Conservation (phyloP, 2,113 vertebrate genomes). For the Tamias sibiricus region DNA sequence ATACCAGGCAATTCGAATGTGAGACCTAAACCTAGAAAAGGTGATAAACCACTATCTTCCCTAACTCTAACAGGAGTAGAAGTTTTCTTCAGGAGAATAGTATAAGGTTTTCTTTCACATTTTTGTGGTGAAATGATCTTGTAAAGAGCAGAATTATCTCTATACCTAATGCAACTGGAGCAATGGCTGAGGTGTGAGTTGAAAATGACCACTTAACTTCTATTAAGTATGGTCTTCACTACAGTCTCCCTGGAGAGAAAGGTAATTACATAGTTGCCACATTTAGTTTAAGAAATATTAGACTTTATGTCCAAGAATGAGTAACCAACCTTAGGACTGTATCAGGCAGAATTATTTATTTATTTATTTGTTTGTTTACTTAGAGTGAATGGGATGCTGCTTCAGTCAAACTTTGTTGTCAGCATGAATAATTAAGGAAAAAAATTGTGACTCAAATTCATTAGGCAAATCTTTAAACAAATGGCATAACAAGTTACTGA, state of each 20-base stretch:
- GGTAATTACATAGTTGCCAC: conserved; percentile 34
- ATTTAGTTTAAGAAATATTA: conserved; percentile 49
- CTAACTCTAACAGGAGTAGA: not conserved
- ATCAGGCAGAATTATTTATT: not conserved
- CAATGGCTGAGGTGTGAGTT: not conserved
- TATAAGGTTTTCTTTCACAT: not conserved
- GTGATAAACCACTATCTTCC: not conserved
- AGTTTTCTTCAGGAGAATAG: not conserved
- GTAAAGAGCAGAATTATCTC: not conserved
- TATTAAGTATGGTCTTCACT: not conserved
- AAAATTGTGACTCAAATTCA: not conserved
- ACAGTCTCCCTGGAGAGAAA: not conserved
- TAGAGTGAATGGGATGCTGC: not conserved
- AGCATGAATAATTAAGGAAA: not conserved
- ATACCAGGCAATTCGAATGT: not conserved
- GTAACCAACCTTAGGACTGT: not conserved
- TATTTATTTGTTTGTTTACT: not conserved
- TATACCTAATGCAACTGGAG: not conserved
- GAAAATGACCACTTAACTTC: conserved; percentile 19
- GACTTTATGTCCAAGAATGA: not conserved
- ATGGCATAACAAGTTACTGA: not conserved
- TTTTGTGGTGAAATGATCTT: not conserved
- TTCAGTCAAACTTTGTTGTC: not conserved
- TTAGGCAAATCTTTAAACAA: not conserved
- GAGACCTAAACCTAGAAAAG: not conserved